Base-by-base conservation (phyloP, 2,888 invertebrate species). In the Drosophila yooni region DNA sequence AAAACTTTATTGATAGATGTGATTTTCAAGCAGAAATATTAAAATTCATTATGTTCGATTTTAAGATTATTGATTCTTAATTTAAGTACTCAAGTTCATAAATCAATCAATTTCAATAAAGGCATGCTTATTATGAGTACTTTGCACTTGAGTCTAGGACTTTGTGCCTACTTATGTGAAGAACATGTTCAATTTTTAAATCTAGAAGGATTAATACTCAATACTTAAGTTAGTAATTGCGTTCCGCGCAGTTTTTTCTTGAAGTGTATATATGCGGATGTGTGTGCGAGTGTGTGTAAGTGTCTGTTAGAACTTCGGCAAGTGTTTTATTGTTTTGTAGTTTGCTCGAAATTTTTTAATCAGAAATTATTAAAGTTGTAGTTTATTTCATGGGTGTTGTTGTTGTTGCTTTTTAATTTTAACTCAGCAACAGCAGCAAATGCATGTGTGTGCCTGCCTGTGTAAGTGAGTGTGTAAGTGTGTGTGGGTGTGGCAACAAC, bases 291-390 rank as follows among this genome's bases (percentile, higher is more conserved):
- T 56, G 43, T 52, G 50, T 34, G 38, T 25, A n/a, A 36, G 54
- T 69, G 62, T 65, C 62, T 69, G 68, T 78, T 51, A 50, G 53
- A 82, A 75, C 52, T 82, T 86, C 68, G 54, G 65, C 70, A 79
- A 81, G 82, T 77, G 75, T 79, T 87, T 89, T 83, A 64, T 75
- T 57, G 36, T 46, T 50, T 59, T 56, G 56, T 53, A 63, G 34
- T 70, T 70, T n/a, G 21, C 29, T 33, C 6, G 34, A 29, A 79
- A 88, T 77, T 89, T 88, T 87, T 79, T 84, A 87, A 87, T 84
- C 81, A 84, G 76, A 89, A 87, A 84, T 87, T 87, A 87, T 84
- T 87, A 78, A 87, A 80, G 64, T 84, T 83, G 87, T 72, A 69
- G 71, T 77, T 72, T 82, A 79, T 83, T 77, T 73, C 64, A 58